Evolutionary conservation across 2,888 invertebrate genomes (phyloP), one percentile per base, ranked within the genome.

Genomic region (Scaptomyza cyrtandrae): DNA sequence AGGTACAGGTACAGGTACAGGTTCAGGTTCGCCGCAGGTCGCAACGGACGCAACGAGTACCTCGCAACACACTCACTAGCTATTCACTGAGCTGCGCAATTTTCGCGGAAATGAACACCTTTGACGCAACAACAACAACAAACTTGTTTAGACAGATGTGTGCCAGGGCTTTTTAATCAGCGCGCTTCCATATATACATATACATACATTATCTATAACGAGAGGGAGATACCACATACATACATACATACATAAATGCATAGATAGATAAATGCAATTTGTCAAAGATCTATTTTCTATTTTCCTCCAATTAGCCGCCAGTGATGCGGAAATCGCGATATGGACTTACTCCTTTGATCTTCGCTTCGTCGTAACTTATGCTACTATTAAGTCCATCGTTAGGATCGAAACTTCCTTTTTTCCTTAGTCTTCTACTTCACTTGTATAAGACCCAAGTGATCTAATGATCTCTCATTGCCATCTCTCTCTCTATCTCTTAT

Each of bases 21-120:
- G 33, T n/a, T 49, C 33, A 48, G 31, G 16, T 31, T 33, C 46
- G 24, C 50, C n/a, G n/a, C n/a, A 6, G 50, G 33, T 14, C 45
- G 19, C 31, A n/a, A n/a, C 50, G 39, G 27, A 14, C 56, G 24
- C 44, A 37, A 13, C 35, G 48, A 63, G 62, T 45, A 58, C 37
- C 37, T 46, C 55, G 52, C 52, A 62, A n/a, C 64, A 41, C 43
- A 35, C 58, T 43, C 59, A 59, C 43, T 56, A 62, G 35, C 58
- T 61, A 74, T 65, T 79, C 80, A 83, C 37, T 82, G 85, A 82
- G 81, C 77, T 77, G 82, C 64, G 67, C 71, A 75, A 79, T 81
- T 80, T 86, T 85, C 86, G 78, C 66, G 78, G 81, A 82, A 84
- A 79, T 56, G 59, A 33, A 37, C n/a, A n/a, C n/a, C n/a, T n/a